Conservation (phyloP, 1,140 invertebrate species). For the Neoseiulus cucumeris region DNA sequence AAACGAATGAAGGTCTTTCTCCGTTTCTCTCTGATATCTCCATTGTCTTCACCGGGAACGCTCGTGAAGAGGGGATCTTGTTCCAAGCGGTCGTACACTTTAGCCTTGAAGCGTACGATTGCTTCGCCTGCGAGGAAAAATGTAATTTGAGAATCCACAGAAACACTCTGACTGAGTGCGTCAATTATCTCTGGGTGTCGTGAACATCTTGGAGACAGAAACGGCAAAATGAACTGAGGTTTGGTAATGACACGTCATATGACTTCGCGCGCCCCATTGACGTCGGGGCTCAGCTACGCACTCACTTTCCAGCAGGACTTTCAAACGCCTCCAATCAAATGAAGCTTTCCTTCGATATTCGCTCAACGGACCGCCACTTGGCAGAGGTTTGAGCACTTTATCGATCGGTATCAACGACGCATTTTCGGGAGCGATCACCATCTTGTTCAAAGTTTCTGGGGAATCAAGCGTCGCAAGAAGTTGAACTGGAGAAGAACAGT, state of each 20-base stretch:
- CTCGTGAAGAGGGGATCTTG: slow-evolving; percentile 54
- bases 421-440: too few species aligned
- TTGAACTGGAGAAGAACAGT: too few species aligned
- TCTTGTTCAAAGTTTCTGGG: too few species aligned
- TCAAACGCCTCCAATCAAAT: slow-evolving; percentile 59
- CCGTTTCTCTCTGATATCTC: slow-evolving; percentile 37
- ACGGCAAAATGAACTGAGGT: too few species aligned
- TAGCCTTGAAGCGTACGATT: slow-evolving; percentile 38
- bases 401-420: neutral
- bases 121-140: neutral
- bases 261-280: too few species aligned
- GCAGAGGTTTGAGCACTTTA: slow-evolving; percentile 33
- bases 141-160: too few species aligned
- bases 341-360: slow-evolving; percentile 45
- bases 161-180: too few species aligned
- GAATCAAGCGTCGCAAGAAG: too few species aligned
- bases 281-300: slow-evolving; percentile 27
- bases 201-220: too few species aligned
- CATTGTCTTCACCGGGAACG: slow-evolving; percentile 31
- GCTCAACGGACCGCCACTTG: slow-evolving; percentile 42
- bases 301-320: slow-evolving; percentile 46
- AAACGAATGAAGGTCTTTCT: slow-evolving; percentile 38
- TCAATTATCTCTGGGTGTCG: too few species aligned
- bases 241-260: too few species aligned
- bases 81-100: slow-evolving; percentile 55